Evolutionary conservation across 1,140 invertebrate species (phyloP), one percentile per base, ranked within the genome.

Genomic region (Drosophila quadrilineata): DNA sequence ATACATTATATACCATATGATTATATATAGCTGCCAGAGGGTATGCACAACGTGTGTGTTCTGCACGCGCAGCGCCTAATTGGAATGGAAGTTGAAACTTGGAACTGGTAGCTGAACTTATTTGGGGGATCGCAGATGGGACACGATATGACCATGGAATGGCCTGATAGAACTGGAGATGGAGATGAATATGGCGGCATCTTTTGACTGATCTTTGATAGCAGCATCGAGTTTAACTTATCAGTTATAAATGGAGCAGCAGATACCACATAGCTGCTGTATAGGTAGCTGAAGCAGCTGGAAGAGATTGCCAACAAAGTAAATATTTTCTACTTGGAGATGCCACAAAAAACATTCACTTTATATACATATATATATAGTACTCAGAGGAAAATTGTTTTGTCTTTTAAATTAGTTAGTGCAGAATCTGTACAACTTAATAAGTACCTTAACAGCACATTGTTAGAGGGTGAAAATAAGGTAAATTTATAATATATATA

Each of bases 1-100:
- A 46, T 26, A 36, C 16, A 12, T 33, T 31, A 41, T 45, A 52
- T 43, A 12, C 19, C 2, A 26, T 26, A 31, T 14, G n/a, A 17
- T 14, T 9, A 22, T n/a, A 48, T 12, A 58, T 49, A 33, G 19
- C 5, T 36, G 19, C 68, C 60, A 22, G 48, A 53, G 75, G 71
- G 40, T 2, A 26, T 46, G 45, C 45, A 3, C 76, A 46, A 57
- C 77, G 77, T 84, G 77, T 82, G 77, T 84, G 77, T 82, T 82
- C 77, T 52, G 64, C 26, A 19, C 49, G 58, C 54, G 64, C 45
- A 54, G 33, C 38, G 33, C 53, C 69, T 82, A 82, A 82, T 74
- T 82, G 76, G 69, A 36, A n/a, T n/a, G n/a, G n/a, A n/a, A n/a
- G n/a, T n/a, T n/a, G n/a, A n/a, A n/a, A n/a, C n/a, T n/a, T n/a